phyloP scores from a whole-genome alignment of 2,888 invertebrate species.

The Plebejus melissa region DNA sequence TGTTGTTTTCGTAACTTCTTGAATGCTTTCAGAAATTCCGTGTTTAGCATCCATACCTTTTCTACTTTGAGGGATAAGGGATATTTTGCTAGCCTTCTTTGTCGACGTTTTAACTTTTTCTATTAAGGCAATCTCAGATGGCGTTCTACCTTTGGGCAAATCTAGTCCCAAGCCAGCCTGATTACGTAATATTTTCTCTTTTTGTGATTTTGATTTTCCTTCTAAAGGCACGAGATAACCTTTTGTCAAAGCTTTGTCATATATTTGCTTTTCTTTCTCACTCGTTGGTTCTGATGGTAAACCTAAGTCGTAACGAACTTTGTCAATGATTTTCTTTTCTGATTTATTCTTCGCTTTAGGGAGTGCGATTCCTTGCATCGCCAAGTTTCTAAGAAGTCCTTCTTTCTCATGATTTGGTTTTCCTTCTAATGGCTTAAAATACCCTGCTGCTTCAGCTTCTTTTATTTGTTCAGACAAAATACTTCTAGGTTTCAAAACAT shows the following conservation, averaged over 20 bases:
- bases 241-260: constrained; percentile 33
- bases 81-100: constrained; percentile 45
- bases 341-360: constrained; percentile 45
- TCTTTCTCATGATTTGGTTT: constrained; percentile 42
- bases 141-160: constrained; percentile 40
- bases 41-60: constrained; percentile 35
- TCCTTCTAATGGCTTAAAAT: constrained; percentile 36
- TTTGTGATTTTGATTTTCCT: constrained; percentile 42
- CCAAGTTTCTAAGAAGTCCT: constrained; percentile 37
- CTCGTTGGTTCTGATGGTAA: constrained; percentile 41
- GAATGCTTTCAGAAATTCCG: constrained; percentile 47
- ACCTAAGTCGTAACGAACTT: constrained; percentile 43
- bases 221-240: constrained; percentile 37
- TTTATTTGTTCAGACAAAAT: constrained; percentile 31
- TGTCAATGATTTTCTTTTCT: constrained; percentile 42
- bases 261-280: constrained; percentile 34
- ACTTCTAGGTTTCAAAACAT: not conserved
- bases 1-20: constrained; percentile 55
- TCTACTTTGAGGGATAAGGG: constrained; percentile 33
- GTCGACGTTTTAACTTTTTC: constrained; percentile 49
- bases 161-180: constrained; percentile 40
- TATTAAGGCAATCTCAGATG: constrained; percentile 45
- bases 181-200: constrained; percentile 42
- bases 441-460: constrained; percentile 34
- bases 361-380: constrained; percentile 40